Evolutionary conservation across 2,797 vertebrate species (phyloP).

Genomic region (Euphonia xanthogaster): DNA sequence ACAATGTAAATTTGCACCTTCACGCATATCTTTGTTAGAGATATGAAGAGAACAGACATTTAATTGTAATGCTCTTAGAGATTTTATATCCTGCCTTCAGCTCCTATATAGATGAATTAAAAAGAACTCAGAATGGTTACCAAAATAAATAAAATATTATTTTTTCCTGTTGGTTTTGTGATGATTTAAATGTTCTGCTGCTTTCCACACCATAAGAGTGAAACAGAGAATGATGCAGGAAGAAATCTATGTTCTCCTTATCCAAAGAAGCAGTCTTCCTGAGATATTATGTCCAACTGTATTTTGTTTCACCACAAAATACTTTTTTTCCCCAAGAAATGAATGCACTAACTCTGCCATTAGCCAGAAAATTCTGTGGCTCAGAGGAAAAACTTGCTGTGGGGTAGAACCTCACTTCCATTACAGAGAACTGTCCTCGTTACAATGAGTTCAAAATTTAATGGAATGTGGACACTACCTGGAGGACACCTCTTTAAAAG

Average conservation of each 20-base stretch:
- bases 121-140: background rate
- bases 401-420: background rate
- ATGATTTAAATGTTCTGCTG: background rate
- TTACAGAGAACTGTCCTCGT: background rate
- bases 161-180: background rate
- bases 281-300: background rate
- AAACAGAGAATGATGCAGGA: background rate
- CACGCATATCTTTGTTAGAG: rapidly evolving
- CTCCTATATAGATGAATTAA: background rate
- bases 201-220: background rate
- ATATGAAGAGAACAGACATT: background rate
- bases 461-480: background rate
- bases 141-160: background rate
- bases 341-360: background rate
- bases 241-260: background rate
- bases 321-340: background rate
- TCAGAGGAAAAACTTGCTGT: background rate
- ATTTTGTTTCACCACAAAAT: background rate
- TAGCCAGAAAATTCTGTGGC: background rate
- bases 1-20: background rate
- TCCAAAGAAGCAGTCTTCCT: background rate
- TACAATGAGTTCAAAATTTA: background rate
- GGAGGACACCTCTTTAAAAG: background rate
- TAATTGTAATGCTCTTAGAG: background rate
- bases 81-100: background rate